Base-by-base conservation (phyloP, 2,113 vertebrate species). In the Scophthalmus maximus region DNA sequence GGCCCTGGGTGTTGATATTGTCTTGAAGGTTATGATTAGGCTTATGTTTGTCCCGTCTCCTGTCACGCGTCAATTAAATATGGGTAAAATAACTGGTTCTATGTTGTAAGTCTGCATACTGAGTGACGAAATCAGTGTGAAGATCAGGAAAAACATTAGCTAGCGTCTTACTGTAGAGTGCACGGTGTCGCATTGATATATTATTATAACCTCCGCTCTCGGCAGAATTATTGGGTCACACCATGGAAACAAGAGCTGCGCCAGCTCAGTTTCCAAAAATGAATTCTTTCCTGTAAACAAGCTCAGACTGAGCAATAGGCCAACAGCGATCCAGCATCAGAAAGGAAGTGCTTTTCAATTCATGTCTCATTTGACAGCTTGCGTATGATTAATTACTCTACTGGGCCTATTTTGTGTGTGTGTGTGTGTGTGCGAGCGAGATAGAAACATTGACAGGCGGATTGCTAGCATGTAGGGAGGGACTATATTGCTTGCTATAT, bases 371-470 rank as follows among this genome's bases (percentile, higher is more conserved):
- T 71, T 91, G 86, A 89, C 82, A 92, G 82, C 64, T 75, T 61
- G 55, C 46, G 56, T 57, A 73, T 92, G 91, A 92, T 92, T 91
- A 85, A 93, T 93, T 29, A 88, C 81, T 84, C 62, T 65, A 32
- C 34, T 23, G 67, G 69, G 50, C 50, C 55, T 57, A 46, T 70
- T 29, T 2, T 53, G 14, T 27, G 14, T 18, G 17, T 27, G 50
- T 27, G 25, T 52, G 10, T 25, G 50, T 14, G 15, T 38, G 25
- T 47, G 49, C 52, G 51, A 25, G 6, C 5, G 42, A 26, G 12
- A 32, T 36, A 30, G 25, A 53, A 36, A 30, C 30, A 68, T 46
- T 14, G 44, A 49, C 22, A 20, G 30, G 38, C n/a, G 58, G n/a
- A 61, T 75, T 11, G 32, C 60, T 17, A 27, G 12, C 63, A 68